Percentiles rank a stretch among this genome's conserved stretches.
phyloP scores from a whole-genome alignment of 2,797 vertebrate species.

The Liparis tanakae region DNA sequence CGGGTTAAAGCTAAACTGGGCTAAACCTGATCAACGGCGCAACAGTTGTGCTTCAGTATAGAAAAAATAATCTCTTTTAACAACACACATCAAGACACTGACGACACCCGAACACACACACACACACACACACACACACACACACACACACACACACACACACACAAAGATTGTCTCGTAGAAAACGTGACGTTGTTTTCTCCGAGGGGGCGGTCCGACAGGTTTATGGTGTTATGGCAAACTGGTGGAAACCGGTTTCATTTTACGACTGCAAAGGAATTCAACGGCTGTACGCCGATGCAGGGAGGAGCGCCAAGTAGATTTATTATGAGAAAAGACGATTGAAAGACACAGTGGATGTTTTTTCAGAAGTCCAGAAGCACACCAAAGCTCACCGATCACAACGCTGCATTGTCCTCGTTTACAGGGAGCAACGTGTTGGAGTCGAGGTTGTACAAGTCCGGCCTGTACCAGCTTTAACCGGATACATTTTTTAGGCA shows the following conservation, averaged over 20 bases:
- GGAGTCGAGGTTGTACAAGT: neutral
- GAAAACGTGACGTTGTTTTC: conserved; percentile 1
- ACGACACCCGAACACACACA: conserved; percentile 35
- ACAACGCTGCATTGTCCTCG: neutral
- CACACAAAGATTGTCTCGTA: conserved; percentile 16
- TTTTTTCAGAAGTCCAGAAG: too few relatives aligned
- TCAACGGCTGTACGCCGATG: neutral
- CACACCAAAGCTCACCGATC: neutral
- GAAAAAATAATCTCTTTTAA: conserved; percentile 21
- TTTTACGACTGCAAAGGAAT: neutral
- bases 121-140: conserved; percentile 43
- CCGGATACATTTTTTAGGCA: neutral
- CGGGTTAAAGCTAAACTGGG: conserved; percentile 41
- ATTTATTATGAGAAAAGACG: neutral
- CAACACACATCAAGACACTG: conserved; percentile 47
- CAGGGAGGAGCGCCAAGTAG: neutral
- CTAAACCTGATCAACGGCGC: conserved; percentile 39
- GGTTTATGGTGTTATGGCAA: neutral
- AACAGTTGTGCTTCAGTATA: conserved; percentile 38
- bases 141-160: conserved; percentile 42
- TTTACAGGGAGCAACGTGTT: neutral
- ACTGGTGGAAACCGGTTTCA: conserved; percentile 7
- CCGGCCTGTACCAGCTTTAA: neutral
- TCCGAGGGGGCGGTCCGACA: neutral
- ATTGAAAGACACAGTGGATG: too few relatives aligned